Evolutionary conservation across 1,140 invertebrate species (phyloP), one percentile per base, ranked within the genome.

Genomic region (Aphelenchoides besseyi): DNA sequence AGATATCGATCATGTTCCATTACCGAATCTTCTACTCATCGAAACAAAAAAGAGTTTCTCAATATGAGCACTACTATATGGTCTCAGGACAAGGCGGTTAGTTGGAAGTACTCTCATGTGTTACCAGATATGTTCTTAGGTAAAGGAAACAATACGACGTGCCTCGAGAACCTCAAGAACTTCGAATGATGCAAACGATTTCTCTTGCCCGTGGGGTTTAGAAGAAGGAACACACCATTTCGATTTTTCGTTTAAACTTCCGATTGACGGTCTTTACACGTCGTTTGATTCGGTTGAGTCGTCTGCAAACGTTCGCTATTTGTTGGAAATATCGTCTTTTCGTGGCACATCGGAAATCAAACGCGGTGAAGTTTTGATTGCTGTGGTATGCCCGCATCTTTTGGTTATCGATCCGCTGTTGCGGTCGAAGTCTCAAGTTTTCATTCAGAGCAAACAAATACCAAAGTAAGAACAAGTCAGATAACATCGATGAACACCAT

Each of bases 401-500:
- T 23, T 59, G 12, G 18, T 18, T 28, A 59, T 59, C 55, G 55
- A 59, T 29, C 5, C 5, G 18, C 55, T 23, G 55, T 33, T 59
- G 5, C 5, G 26, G 55, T 8, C 5, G 18, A 18, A 59, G 12
- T 5, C 5, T 23, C 55, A 33, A 28, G 26, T 23, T 28, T 59
- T 59, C 26, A 59, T 59, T 8, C 5, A 59, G 23, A 59, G 26
- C 26, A 59, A 59, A 18, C 26, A 59, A 59, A 59, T 59, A 5
- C 18, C 55, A 5, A 59, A 59, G 55, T 59, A 33, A 8, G 5
- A 29, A 41, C 37, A 8, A 8, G 5, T 41, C n/a, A 8, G 37
- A 41, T 41, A 41, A 41, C 37, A 8, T n/a, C 5, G n/a, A 41
- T 5, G 5, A 41, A 41, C 5, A n/a, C 37, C n/a, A 8, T 41